Percentiles rank a stretch among this genome's conserved stretches.
Conservation (phyloP, 2,888 invertebrate genomes). For the Tiliacea aurago region DNA sequence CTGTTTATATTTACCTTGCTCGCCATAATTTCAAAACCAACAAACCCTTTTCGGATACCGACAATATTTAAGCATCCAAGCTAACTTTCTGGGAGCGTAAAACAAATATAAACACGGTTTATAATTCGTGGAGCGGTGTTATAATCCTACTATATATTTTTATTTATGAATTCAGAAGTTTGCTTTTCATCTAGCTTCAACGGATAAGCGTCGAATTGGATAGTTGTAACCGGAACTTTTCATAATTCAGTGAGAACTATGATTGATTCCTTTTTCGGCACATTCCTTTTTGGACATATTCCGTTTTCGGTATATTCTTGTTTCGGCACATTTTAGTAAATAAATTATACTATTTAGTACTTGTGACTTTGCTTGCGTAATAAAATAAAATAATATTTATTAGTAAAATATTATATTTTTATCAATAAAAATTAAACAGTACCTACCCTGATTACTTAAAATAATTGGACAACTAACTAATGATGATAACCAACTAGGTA, state of each 20-base stretch:
- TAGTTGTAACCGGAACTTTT: not conserved
- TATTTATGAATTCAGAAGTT: constrained; percentile 9
- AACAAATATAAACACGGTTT: constrained; percentile 28
- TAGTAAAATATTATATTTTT: too few species aligned
- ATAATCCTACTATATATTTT: constrained; percentile 5
- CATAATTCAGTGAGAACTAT: not conserved
- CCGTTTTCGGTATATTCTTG: too few species aligned
- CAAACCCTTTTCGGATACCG: constrained; percentile 6
- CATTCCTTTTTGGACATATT: too few species aligned
- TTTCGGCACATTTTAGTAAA: too few species aligned
- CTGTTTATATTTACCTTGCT: not conserved
- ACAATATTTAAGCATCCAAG: constrained; percentile 11
- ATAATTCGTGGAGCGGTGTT: constrained; percentile 1
- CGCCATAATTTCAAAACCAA: constrained; percentile 40
- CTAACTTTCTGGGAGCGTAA: constrained; percentile 5
- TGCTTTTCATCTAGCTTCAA: not conserved
- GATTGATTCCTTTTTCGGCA: too few species aligned
- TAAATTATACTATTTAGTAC: too few species aligned
- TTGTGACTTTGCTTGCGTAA: too few species aligned
- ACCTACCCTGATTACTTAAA: too few species aligned
- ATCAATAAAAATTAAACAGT: too few species aligned
- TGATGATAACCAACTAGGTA: too few species aligned
- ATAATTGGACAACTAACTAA: too few species aligned
- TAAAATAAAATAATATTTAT: too few species aligned
- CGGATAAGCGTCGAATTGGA: not conserved